These are phyloP conservation scores for Torymus auratus DNA, from an alignment of 2,888 invertebrate species.

Conservation along the genomic window DNA sequence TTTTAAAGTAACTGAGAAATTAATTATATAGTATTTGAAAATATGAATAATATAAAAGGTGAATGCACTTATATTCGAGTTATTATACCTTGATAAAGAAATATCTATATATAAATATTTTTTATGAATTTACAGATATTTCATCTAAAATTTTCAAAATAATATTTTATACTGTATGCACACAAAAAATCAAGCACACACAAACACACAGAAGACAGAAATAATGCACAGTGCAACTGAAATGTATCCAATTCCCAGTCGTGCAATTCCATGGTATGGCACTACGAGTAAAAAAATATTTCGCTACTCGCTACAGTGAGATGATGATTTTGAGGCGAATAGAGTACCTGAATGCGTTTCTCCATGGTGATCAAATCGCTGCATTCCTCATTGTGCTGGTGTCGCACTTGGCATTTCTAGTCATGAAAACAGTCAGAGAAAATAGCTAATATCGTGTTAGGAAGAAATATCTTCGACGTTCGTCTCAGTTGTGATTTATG, in stretches of 20 bases:
- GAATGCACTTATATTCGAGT: neutral
- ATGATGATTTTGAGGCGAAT: constrained; percentile 65
- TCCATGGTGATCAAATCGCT: constrained; percentile 96
- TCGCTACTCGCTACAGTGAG: constrained; percentile 59
- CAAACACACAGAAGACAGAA: constrained; percentile 38
- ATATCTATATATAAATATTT: constrained; percentile 7
- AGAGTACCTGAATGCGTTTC: constrained; percentile 86
- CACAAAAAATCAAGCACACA: constrained; percentile 31
- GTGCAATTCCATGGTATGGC: constrained; percentile 54
- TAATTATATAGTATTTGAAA: no score
- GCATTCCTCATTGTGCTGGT: constrained; percentile 95
- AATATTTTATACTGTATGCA: constrained; percentile 1
- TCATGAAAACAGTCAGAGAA: constrained; percentile 73
- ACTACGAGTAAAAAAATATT: constrained; percentile 53
- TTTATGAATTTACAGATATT: constrained; percentile 13
- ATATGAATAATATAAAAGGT: no score
- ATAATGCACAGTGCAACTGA: constrained; percentile 51
- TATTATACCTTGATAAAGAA: constrained; percentile 1
- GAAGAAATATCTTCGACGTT: constrained; percentile 46
- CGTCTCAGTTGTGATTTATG: constrained; percentile 49
- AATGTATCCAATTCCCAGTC: constrained; percentile 53
- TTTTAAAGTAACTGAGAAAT: no score
- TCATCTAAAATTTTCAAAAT: constrained; percentile 13
- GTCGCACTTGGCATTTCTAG: constrained; percentile 92
- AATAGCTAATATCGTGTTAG: constrained; percentile 64